A percentile compares a stretch with the other conserved stretches of the same genome.
These are phyloP conservation scores for Pseudomyrmex sp. DNA, from an alignment of 1,140 invertebrate genomes.

Conservation along the genomic window DNA sequence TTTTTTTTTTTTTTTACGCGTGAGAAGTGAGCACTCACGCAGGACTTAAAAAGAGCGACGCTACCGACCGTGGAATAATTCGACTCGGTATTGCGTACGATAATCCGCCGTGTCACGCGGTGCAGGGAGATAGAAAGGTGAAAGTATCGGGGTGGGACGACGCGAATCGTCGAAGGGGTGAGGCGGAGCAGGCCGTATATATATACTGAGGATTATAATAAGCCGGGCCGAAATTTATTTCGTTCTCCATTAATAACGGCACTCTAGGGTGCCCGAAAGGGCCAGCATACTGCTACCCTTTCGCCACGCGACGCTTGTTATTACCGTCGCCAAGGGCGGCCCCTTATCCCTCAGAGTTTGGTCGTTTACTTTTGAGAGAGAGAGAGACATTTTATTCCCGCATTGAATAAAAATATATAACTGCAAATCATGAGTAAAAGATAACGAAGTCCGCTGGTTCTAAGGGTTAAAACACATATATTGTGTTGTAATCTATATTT, in stretches of 20 bases:
- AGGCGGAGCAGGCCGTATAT: conserved; percentile 51
- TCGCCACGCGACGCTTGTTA: conserved; percentile 69
- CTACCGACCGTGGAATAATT: conserved; percentile 53
- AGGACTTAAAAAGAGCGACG: conserved; percentile 40
- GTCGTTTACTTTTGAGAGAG: conserved; percentile 1
- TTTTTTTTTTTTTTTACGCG: not conserved
- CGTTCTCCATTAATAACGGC: conserved; percentile 71
- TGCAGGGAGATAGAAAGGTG: conserved; percentile 13
- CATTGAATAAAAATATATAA: no score
- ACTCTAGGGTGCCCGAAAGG: conserved; percentile 41
- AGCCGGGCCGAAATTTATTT: conserved; percentile 73
- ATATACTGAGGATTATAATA: conserved; percentile 68
- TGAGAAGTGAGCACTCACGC: conserved; percentile 63
- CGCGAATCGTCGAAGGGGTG: conserved; percentile 19
- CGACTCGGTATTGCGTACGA: conserved; percentile 53
- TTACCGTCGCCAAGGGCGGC: conserved; percentile 46
- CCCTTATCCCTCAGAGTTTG: not conserved
- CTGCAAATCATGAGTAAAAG: not conserved
- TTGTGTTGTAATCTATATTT: not conserved
- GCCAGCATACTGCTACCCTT: conserved; percentile 52
- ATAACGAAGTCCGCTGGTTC: not conserved
- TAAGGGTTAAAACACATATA: not conserved
- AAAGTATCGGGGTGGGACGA: conserved; percentile 2
- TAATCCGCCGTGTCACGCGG: conserved; percentile 65
- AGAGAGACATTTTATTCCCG: not conserved